Evolutionary conservation across 1,140 invertebrate genomes (phyloP), one percentile per base, ranked within the genome.

Genomic region (Drosophila punjabiensis): DNA sequence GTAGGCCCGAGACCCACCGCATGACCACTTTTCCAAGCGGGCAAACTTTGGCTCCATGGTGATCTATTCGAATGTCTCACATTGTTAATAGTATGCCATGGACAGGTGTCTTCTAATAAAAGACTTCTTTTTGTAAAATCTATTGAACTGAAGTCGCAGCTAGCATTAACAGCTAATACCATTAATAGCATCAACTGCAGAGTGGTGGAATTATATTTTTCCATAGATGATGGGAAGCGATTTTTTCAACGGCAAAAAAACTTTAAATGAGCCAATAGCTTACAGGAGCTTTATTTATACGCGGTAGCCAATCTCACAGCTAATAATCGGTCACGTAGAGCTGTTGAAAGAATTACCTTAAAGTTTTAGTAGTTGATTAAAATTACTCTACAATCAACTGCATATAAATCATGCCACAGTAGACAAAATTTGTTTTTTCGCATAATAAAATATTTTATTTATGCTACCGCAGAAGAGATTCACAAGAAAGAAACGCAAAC

Each of bases 1-100:
- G 93, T 93, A 1, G 93, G 91, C 18, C 76, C 76, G 5, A 75
- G 47, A 18, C 53, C 62, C 0, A 78, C 37, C 0, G 76, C 45
- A 0, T 70, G 76, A 3, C 59, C 65, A 9, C 18, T 47, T 47
- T 35, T 73, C 71, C 61, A 88, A 33, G 45, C 61, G 24, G 37
- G 28, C 68, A 80, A 59, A 18, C 69, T n/a, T 32, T 45, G 52
- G 41, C 69, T 77, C 82, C 75, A 35, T 5, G 18, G 10, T 2
- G 45, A 30, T 52, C 24, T 10, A 18, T 39, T 67, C 18, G 45
- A 28, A 76, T 24, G 24, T 24, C 24, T 24, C 24, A 24, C 24
- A 24, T 24, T 24, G 24, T 24, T 24, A 24, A 24, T 24, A 24
- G 24, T 24, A 24, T 24, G 24, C 24, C 24, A 90, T 6, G 77